Evolutionary conservation across 1,140 invertebrate genomes (phyloP), one percentile per base, ranked within the genome.

Genomic region (Himalopsyche phryganea): DNA sequence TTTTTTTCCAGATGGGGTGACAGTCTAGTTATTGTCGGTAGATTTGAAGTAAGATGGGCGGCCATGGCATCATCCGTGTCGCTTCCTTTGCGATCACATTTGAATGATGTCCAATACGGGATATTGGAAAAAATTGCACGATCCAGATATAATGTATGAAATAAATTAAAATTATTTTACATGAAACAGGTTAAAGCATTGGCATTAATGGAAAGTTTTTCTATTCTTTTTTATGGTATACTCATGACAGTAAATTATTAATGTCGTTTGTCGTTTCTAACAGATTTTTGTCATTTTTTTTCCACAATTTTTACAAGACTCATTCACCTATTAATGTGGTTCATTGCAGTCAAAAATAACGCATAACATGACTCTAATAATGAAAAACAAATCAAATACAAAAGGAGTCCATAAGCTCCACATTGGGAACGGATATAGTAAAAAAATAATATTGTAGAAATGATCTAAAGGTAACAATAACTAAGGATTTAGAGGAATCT

Each of bases 81-180:
- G 6, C 17, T 17, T 19, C 23, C 52, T 13, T 79, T 81, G 19
- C 70, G 67, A 10, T 57, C 80, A 9, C 75, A 82, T 42, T 60
- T 88, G n/a, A 76, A 73, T 6, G 57, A 77, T 1, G 69, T 77
- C 11, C 82, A 84, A 59, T 92, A 88, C 68, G 85, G 84, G 66
- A 73, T 91, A 35, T 68, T 92, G 9, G 90, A 92, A 74, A 71
- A 83, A 69, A 84, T 92, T 52, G 89, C 85, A 11, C 77, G 87
- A 65, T 72, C 83, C 36, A 73, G 89, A 36, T 77, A 80, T 18
- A 63, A 56, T 46, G 61, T 63, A 47, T n/a, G n/a, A n/a, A n/a
- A n/a, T n/a, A 44, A 13, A 54, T 6, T 32, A 14, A 19, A 51
- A 46, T 11, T 15, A 44, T 3, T 44, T 44, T 44, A 35, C n/a